Conservation (phyloP, 2,113 vertebrate species). For the Sialia sialis region DNA sequence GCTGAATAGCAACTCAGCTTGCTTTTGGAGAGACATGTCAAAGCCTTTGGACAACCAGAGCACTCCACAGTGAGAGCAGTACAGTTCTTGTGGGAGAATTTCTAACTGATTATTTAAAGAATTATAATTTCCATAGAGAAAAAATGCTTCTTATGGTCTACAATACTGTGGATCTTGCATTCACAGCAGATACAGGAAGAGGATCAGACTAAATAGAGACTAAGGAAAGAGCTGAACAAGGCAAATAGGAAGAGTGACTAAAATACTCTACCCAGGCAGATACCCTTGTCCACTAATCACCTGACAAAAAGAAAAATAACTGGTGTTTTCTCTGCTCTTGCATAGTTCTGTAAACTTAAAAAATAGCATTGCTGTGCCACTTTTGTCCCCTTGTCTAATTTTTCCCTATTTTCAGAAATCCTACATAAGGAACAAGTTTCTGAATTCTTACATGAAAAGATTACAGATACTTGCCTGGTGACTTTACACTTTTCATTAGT, state of each 20-base stretch:
- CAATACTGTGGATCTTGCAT: not conserved
- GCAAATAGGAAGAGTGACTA: not conserved
- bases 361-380: not conserved
- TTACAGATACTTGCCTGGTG: not conserved
- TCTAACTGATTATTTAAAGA: not conserved
- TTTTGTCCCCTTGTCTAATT: not conserved
- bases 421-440: not conserved
- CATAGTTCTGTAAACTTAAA: not conserved
- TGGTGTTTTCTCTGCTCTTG: not conserved
- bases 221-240: not conserved
- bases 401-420: not conserved
- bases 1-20: not conserved
- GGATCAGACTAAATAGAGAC: not conserved
- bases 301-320: not conserved
- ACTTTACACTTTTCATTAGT: not conserved
- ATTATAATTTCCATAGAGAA: not conserved
- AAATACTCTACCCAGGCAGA: not conserved
- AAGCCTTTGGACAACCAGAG: not conserved
- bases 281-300: not conserved
- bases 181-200: not conserved
- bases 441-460: not conserved
- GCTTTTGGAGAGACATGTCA: not conserved
- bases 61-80: not conserved
- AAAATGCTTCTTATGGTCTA: not conserved
- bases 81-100: not conserved